Evolutionary conservation across 2,888 invertebrate species (phyloP).

Genomic region (Hemithea aestivaria): DNA sequence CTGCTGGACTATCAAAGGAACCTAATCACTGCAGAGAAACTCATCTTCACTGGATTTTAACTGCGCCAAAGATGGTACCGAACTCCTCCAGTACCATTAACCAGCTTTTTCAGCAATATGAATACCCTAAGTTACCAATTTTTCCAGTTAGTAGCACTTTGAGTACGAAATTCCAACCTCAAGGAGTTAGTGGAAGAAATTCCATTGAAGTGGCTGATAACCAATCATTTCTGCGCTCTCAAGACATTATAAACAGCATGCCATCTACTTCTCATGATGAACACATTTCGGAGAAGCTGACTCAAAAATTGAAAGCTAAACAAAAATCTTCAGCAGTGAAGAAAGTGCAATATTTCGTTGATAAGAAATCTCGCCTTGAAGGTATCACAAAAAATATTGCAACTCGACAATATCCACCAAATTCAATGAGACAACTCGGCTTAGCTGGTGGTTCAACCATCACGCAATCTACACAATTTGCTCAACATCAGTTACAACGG

Average conservation of each 20-base stretch:
- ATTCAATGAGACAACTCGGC: not conserved
- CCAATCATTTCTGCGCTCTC: not conserved
- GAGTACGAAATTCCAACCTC: not conserved
- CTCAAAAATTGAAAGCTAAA: not conserved
- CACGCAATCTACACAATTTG: not conserved
- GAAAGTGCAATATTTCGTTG: not conserved
- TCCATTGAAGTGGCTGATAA: not conserved
- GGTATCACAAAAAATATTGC: not conserved
- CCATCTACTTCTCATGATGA: conserved; percentile 1
- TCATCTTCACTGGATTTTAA: no score
- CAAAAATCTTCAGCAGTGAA: not conserved
- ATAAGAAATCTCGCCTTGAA: not conserved
- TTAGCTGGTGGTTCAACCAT: not conserved
- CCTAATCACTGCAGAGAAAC: no score
- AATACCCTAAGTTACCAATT: not conserved
- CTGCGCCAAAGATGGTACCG: no score
- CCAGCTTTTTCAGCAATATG: not conserved
- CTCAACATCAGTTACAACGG: not conserved
- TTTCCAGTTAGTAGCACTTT: not conserved
- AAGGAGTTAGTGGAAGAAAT: not conserved
- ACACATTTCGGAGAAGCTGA: not conserved
- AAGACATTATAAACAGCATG: not conserved
- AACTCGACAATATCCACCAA: not conserved
- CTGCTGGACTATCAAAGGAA: no score
- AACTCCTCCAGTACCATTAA: no score